A percentile compares a stretch with the other conserved stretches of the same genome.
Conservation (phyloP, 2,888 invertebrate genomes). For the Rhagium mordax region DNA sequence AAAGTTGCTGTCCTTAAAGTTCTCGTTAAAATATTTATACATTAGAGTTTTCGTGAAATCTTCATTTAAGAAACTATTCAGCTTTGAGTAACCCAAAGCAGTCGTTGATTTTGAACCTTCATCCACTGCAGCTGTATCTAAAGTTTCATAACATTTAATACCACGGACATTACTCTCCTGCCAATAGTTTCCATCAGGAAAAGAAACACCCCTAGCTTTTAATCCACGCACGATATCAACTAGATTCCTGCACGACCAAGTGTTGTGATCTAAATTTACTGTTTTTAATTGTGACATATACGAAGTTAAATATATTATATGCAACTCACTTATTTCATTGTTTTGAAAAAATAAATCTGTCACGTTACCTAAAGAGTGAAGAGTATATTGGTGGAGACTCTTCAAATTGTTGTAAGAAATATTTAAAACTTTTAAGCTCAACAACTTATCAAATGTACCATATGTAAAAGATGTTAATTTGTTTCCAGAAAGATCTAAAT, state of each 20-base stretch:
- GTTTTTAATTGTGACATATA: not conserved
- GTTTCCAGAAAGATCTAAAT: slow-evolving; percentile 31
- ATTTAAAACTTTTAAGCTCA: slow-evolving; percentile 4
- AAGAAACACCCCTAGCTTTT: not conserved
- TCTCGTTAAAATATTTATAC: slow-evolving; percentile 20
- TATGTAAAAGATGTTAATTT: slow-evolving; percentile 19
- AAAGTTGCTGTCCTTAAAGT: slow-evolving; percentile 9
- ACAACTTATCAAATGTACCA: slow-evolving; percentile 32
- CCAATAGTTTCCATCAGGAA: slow-evolving; percentile 9
- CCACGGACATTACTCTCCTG: slow-evolving; percentile 25
- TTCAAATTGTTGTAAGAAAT: slow-evolving; percentile 26
- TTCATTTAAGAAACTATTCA: not conserved
- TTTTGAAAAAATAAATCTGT: slow-evolving; percentile 1
- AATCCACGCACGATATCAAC: slow-evolving; percentile 6
- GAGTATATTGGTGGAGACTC: not conserved
- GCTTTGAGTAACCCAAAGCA: not conserved
- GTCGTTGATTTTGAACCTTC: not conserved
- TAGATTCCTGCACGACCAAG: slow-evolving; percentile 14
- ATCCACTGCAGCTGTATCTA: not conserved
- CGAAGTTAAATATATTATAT: not conserved
- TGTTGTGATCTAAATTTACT: slow-evolving; percentile 16
- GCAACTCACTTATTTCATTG: slow-evolving; percentile 30
- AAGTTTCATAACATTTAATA: slow-evolving; percentile 22
- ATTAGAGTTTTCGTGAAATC: slow-evolving; percentile 9
- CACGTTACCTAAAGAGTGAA: slow-evolving; percentile 18